Evolutionary conservation across 2,888 invertebrate genomes (phyloP), one percentile per base, ranked within the genome.

Genomic region (Megalurothrips usitatus): DNA sequence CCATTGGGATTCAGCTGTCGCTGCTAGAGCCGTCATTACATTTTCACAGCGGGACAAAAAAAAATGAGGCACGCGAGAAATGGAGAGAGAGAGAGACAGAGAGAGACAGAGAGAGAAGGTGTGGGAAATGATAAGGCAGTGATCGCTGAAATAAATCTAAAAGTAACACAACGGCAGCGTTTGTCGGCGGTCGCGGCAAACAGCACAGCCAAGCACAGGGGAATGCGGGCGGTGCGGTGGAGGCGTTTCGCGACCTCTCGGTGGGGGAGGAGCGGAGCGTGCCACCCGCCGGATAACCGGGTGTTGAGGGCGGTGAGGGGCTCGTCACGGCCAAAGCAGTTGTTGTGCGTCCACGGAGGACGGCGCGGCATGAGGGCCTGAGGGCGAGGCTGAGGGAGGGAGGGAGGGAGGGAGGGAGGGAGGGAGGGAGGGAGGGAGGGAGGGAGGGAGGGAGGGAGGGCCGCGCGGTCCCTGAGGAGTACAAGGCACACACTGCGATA

Each of bases 391-490:
- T 11, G 49, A 49, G 49, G 12, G 49, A 49, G 49, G 12, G 49
- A 49, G 49, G 19, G 63, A 63, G 63, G n/a, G 63, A 63, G 63
- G 48, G 81, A 79, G 28, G 23, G 14, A n/a, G 68, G 79, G 58
- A 52, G 47, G 23, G 68, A 79, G 78, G 52, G 23, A 63, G 80
- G 79, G 63, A 81, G 84, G 83, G 81, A 43, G 58, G 49, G 78
- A 79, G 63, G 28, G 79, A 68, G 81, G 47, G 78, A 80, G 80
- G 82, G 82, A 81, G 58, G 58, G 4, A 2, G 58, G 58, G 58
- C 52, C 4, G 52, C 14, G 52, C 2, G 6, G 11, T 58, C 58
- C 10, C 58, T 17, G 17, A n/a, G 58, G 58, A 17, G 58, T 58
- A 58, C 58, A 58, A 6, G 58, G 58, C n/a, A 58, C 58, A 17